Evolutionary conservation across 2,113 vertebrate species (phyloP), one percentile per base, ranked within the genome.

Genomic region (Accipiter cooperii): DNA sequence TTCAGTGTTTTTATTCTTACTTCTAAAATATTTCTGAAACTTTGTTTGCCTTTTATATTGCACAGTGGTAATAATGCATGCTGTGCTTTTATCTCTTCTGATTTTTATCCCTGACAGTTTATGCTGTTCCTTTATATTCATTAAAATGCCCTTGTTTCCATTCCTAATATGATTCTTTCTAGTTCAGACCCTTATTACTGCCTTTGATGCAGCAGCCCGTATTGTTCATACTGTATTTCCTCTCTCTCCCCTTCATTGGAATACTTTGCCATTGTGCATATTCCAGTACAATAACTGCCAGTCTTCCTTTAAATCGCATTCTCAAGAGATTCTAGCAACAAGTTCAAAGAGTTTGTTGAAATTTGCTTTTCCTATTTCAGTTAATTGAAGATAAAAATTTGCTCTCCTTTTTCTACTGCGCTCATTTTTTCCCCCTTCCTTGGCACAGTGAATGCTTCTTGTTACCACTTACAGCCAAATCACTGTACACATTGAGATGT

Each of bases 391-490:
- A 94, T 96, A 91, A 96, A 95, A 93, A 79, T 42, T 76, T 79
- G 47, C 54, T 95, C 69, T 91, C 40, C 47, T 90, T 80, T 82
- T 88, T 40, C 64, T 58, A 2, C 64, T 80, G 64, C 42, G 66
- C 85, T 95, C 33, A 28, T 90, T 92, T 77, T 81, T 69, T 34
- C 54, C 75, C 75, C 73, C 77, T 94, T 90, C 90, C 92, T 95
- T 96, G 95, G 97, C 93, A 97, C 90, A 76, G 82, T 1, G 61
- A 92, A 28, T 74, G 71, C 86, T 95, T 95, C 90, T 97, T 7
- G 79, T 97, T 96, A 95, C 95, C 93, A 96, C 92, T 96, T 96
- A 46, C 94, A 97, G 96, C 97, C 94, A 93, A 97, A 96, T 97
- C 95, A 58, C 94, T 94, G 88, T 93, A 93, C 92, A 94, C 90